These are phyloP conservation scores for Caenorhabditis briggsae DNA, from an alignment of 1,140 invertebrate species.

Conservation along the genomic window DNA sequence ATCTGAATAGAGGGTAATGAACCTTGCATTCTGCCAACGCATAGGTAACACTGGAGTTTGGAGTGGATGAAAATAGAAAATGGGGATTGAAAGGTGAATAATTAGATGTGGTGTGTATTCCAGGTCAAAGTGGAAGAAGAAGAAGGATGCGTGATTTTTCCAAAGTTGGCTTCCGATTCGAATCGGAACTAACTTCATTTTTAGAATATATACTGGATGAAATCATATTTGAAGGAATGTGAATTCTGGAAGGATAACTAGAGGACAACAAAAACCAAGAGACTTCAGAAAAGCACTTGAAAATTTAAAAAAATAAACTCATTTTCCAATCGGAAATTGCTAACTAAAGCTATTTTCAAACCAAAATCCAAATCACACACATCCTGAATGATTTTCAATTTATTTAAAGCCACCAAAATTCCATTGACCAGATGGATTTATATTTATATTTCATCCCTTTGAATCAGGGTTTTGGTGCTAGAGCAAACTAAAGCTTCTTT, in stretches of 20 bases:
- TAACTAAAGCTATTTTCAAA: no score
- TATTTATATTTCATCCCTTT: constrained; percentile 13
- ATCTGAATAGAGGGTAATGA: constrained; percentile 5
- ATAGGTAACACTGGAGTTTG: no score
- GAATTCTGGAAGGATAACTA: neutral
- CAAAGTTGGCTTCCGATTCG: neutral
- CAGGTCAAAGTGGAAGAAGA: constrained; percentile 4
- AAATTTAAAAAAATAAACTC: no score
- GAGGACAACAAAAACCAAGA: no score
- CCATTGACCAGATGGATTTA: constrained; percentile 48
- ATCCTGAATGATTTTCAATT: neutral
- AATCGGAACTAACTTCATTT: constrained; percentile 31
- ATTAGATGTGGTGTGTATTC: constrained; percentile 21
- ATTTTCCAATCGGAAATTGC: no score
- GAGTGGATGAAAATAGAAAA: neutral
- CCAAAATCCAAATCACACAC: neutral
- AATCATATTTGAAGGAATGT: neutral
- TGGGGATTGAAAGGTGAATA: neutral
- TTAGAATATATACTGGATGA: neutral
- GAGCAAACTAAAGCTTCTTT: no score
- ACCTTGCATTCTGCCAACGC: neutral
- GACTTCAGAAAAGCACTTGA: no score
- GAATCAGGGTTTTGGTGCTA: constrained; percentile 7
- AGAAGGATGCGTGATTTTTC: constrained; percentile 31
- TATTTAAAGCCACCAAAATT: constrained; percentile 26